phyloP scores from a whole-genome alignment of 2,888 invertebrate species.

The Habrosyne pyritoides region DNA sequence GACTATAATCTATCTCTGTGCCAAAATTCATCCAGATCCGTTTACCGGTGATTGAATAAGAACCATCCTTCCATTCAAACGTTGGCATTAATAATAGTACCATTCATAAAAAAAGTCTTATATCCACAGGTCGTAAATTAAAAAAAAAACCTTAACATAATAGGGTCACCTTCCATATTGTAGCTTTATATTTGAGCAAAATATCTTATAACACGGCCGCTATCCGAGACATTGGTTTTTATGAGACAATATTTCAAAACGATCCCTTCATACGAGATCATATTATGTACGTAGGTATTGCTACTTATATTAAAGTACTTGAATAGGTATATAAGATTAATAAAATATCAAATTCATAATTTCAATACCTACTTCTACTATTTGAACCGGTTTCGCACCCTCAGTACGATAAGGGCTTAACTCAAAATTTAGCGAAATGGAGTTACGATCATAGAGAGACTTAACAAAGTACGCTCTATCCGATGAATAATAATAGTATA shows the following conservation, averaged over 20 bases:
- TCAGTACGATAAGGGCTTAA: no score
- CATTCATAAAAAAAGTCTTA: no score
- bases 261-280: slow-evolving; percentile 7
- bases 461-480: no score
- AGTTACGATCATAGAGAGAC: no score
- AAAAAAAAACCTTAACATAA: background rate
- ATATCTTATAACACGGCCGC: slow-evolving; percentile 4
- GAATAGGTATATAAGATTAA: background rate
- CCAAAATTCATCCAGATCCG: no score
- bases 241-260: slow-evolving; percentile 20
- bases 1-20: no score
- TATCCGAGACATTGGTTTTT: slow-evolving; percentile 13
- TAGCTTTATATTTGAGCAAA: background rate
- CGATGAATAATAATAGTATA: no score
- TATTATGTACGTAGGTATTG: background rate
- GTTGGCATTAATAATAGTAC: background rate
- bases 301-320: background rate
- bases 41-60: no score
- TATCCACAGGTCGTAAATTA: no score
- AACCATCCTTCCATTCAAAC: no score
- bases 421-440: no score
- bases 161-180: background rate
- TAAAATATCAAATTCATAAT: background rate
- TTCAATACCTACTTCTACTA: background rate
- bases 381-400: background rate